Percentiles rank a stretch among this genome's conserved stretches.
Conservation (phyloP, 2,113 vertebrate genomes). For the Thamnaconus septentrionalis region DNA sequence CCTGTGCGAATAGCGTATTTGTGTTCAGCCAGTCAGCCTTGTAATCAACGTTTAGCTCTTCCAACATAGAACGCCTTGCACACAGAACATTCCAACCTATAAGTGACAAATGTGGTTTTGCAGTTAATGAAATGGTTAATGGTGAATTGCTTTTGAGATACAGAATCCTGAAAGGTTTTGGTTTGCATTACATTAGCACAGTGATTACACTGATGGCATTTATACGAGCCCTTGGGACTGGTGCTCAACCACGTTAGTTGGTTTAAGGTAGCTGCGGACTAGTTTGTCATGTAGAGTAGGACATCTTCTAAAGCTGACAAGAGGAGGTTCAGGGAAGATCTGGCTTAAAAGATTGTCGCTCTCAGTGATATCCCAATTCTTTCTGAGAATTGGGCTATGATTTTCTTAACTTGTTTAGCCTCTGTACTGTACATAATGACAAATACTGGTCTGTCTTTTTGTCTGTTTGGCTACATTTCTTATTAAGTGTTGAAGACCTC, state of each 20-base stretch:
- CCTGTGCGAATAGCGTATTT: background rate
- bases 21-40: background rate
- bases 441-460: no score
- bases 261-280: background rate
- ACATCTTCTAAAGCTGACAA: background rate
- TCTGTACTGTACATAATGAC: no score
- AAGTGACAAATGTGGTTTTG: no score
- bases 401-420: background rate
- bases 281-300: background rate
- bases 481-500: no score
- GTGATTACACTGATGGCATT: background rate
- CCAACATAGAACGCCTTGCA: background rate
- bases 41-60: background rate
- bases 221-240: background rate
- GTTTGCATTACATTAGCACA: no score
- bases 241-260: background rate
- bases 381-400: background rate
- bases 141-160: background rate
- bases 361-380: background rate
- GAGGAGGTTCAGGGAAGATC: background rate
- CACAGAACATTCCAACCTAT: no score
- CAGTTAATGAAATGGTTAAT: no score
- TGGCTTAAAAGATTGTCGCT: background rate
- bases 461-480: no score
- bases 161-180: background rate